phyloP scores from a whole-genome alignment of 2,888 invertebrate genomes.

The Athalia rosae region DNA sequence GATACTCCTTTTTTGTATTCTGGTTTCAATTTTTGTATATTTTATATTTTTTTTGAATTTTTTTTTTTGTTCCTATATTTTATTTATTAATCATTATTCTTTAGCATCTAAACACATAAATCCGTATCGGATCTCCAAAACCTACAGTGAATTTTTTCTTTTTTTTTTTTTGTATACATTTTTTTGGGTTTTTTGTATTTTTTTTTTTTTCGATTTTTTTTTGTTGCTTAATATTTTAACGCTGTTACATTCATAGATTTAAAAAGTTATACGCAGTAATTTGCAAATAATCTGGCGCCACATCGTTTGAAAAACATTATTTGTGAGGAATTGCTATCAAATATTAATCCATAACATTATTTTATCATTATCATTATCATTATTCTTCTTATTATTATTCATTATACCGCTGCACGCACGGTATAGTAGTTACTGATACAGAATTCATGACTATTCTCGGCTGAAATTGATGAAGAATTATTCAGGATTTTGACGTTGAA shows the following conservation, averaged over 20 bases:
- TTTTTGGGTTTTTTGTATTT: conserved; percentile 49
- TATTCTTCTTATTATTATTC: no score
- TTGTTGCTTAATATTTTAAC: conserved; percentile 66
- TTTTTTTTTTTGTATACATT: conserved; percentile 50
- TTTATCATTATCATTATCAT: no score
- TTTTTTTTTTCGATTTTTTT: conserved; percentile 54
- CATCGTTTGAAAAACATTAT: conserved; percentile 54
- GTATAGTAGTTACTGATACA: no score
- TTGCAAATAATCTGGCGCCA: conserved; percentile 54
- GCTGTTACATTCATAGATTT: conserved; percentile 70
- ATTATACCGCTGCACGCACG: no score
- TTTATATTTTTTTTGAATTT: conserved; percentile 43
- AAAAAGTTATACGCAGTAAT: conserved; percentile 68
- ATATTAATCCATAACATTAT: not conserved
- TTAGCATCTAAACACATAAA: conserved; percentile 58
- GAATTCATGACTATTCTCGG: no score
- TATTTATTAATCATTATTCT: conserved; percentile 34
- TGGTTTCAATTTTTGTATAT: conserved; percentile 41
- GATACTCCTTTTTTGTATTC: conserved; percentile 45
- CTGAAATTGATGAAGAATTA: no score
- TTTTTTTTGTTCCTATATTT: conserved; percentile 45
- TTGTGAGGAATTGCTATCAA: conserved; percentile 56
- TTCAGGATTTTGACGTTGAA: no score
- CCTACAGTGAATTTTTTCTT: conserved; percentile 53
- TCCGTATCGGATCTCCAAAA: conserved; percentile 50